A percentile compares a stretch with the other conserved stretches of the same genome.
Evolutionary conservation across 2,113 vertebrate genomes (phyloP).

Genomic region (Carettochelys insculpta): DNA sequence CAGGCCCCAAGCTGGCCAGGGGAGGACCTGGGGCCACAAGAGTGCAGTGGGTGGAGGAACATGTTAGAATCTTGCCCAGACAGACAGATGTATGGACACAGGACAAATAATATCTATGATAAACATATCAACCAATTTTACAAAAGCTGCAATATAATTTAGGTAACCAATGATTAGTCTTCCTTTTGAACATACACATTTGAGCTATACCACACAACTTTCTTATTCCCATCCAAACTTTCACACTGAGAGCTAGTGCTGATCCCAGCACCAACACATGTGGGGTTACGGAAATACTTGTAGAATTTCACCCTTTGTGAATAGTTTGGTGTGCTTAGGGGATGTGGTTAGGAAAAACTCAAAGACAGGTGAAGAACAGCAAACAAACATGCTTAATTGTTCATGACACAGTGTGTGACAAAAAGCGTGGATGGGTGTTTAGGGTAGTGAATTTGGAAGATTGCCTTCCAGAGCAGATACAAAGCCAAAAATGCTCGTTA

Average conservation of each 20-base stretch:
- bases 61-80: no score
- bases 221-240: no score
- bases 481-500: not conserved
- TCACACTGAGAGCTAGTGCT: not conserved
- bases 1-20: no score
- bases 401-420: not conserved
- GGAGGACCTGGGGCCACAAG: no score
- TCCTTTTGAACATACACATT: not conserved
- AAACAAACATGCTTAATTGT: not conserved
- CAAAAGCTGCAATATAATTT: not conserved
- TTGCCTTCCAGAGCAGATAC: not conserved
- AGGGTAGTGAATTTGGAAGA: no score
- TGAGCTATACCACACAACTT: no score
- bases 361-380: not conserved
- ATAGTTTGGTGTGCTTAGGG: not conserved
- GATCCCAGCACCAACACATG: not conserved
- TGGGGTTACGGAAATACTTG: not conserved
- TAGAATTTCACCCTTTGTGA: not conserved
- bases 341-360: not conserved
- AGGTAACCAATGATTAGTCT: not conserved
- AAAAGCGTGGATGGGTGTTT: not conserved
- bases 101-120: no score
- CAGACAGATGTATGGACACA: no score
- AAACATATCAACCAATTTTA: not conserved
- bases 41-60: no score